These are phyloP conservation scores for Scaeva pyrastri DNA, from an alignment of 2,888 invertebrate genomes.

Conservation along the genomic window DNA sequence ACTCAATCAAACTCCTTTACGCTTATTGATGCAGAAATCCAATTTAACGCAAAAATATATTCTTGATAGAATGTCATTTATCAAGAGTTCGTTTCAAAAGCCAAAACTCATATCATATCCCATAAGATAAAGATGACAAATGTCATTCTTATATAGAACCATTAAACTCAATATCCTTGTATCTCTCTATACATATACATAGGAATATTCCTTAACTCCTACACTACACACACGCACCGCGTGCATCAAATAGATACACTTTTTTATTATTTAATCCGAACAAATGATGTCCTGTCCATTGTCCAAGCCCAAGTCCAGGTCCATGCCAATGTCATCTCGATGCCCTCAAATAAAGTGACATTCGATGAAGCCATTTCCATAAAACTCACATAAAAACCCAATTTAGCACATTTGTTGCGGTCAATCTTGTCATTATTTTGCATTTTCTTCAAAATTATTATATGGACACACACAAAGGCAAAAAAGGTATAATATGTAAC, in stretches of 20 bases:
- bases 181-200: no score
- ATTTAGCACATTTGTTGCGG: conserved; percentile 82
- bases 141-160: conserved; percentile 24
- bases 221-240: conserved; percentile 61
- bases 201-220: no score
- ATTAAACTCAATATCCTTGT: background rate
- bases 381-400: conserved; percentile 82
- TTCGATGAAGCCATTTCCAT: conserved; percentile 80
- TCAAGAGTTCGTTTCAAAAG: background rate
- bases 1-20: background rate
- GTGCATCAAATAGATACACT: conserved; percentile 75
- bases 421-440: conserved; percentile 76
- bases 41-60: background rate
- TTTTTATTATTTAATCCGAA: conserved; percentile 77
- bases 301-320: no score
- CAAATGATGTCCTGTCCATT: conserved; percentile 76
- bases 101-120: conserved; percentile 36
- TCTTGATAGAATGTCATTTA: background rate
- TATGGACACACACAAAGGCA: conserved; percentile 18
- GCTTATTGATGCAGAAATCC: background rate
- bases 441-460: conserved; percentile 53
- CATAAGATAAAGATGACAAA: conserved; percentile 54
- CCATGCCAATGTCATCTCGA: conserved; percentile 19
- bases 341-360: conserved; percentile 76
- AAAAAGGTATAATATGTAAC: conserved; percentile 45